Evolutionary conservation across 2,888 invertebrate genomes (phyloP).

Genomic region (Zygaena filipendulae): DNA sequence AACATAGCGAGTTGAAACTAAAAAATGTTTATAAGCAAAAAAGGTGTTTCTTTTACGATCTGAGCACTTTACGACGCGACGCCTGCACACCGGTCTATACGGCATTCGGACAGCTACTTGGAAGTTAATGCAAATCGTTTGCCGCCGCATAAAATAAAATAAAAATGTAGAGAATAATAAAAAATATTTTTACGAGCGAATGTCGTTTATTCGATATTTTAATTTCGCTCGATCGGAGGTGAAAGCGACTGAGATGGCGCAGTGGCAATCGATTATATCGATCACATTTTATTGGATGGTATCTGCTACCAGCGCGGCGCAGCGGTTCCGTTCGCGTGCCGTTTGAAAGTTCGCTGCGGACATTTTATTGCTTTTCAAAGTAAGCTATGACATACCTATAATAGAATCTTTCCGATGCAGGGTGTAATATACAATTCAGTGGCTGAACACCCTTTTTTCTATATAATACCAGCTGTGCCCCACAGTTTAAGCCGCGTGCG

Average conservation of each 20-base stretch:
- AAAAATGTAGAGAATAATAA: constrained; percentile 19
- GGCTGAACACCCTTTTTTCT: too few relatives aligned
- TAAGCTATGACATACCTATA: too few relatives aligned
- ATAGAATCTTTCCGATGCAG: too few relatives aligned
- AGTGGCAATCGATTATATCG: constrained; percentile 25
- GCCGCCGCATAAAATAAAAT: constrained; percentile 35
- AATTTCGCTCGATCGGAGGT: constrained; percentile 30
- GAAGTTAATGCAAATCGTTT: constrained; percentile 47
- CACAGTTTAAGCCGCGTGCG: too few relatives aligned
- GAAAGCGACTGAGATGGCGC: constrained; percentile 28
- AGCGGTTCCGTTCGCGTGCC: too few relatives aligned
- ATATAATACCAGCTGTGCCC: too few relatives aligned
- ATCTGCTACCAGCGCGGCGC: constrained; percentile 3
- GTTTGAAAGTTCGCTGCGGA: too few relatives aligned
- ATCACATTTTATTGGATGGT: constrained; percentile 17
- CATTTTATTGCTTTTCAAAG: too few relatives aligned
- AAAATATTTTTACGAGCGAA: constrained; percentile 24
- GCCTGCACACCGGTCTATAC: constrained; percentile 25
- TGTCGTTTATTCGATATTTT: constrained; percentile 31
- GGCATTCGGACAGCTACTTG: constrained; percentile 43
- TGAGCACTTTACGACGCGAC: constrained; percentile 41
- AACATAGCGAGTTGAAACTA: too few relatives aligned
- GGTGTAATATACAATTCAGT: too few relatives aligned
- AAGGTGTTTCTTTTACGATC: constrained; percentile 56
- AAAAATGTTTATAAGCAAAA: constrained; percentile 30